Percentiles rank a stretch among this genome's conserved stretches.
Evolutionary conservation across 2,797 vertebrate species (phyloP).

Genomic region (Scomberomorus guttatus): DNA sequence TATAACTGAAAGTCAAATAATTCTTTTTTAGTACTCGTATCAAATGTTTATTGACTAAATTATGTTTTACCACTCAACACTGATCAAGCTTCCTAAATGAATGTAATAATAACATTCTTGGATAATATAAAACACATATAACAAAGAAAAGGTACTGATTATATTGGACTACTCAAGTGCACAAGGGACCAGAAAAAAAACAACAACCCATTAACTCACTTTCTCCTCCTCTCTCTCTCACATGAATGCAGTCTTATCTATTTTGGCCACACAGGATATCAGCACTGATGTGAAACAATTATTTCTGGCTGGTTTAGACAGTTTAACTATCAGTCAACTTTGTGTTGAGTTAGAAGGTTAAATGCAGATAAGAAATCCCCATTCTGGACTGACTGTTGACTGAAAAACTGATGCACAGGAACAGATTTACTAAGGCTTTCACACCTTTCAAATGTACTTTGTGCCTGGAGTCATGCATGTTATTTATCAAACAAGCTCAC

Average conservation of each 20-base stretch:
- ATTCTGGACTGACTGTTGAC: conserved; percentile 40
- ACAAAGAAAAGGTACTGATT: conserved; percentile 46
- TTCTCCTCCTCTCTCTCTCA: conserved; percentile 21
- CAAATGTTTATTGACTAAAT: background rate
- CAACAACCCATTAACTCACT: conserved; percentile 18
- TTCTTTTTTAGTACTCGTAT: background rate
- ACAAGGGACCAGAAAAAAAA: conserved; percentile 38
- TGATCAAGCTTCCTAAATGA: conserved; percentile 28
- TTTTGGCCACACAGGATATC: conserved; percentile 43
- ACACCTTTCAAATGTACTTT: conserved; percentile 29
- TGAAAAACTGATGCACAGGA: conserved; percentile 42
- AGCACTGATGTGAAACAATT: conserved; percentile 45
- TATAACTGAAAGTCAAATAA: conserved; percentile 11
- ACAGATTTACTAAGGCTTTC: conserved; percentile 21
- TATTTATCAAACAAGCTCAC: conserved; percentile 63
- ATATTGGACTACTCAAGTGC: conserved; percentile 39
- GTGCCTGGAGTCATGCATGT: conserved; percentile 48
- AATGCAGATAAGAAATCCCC: conserved; percentile 45
- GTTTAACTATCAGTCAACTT: conserved; percentile 46
- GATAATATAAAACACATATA: conserved; percentile 29
- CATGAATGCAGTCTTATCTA: conserved; percentile 47
- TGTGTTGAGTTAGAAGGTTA: conserved; percentile 30
- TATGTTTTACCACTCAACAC: conserved; percentile 13
- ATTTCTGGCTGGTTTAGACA: conserved; percentile 33
- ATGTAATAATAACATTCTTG: conserved; percentile 25